Evolutionary conservation across 1,140 invertebrate genomes (phyloP).

Genomic region (Ylistrum balloti): DNA sequence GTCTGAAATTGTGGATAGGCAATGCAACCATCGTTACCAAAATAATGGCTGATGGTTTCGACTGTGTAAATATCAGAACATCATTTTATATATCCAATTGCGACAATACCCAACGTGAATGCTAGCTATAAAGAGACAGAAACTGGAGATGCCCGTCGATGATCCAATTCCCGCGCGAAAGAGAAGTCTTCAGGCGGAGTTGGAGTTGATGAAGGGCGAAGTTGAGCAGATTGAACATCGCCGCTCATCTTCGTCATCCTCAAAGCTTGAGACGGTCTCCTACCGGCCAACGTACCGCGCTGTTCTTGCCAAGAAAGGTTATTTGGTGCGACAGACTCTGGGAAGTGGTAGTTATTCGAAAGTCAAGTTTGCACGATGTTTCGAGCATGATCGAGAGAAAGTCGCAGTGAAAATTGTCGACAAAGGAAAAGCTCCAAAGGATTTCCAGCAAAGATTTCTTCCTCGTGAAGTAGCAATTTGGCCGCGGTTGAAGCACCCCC

Average conservation of each 20-base stretch:
- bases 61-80: neutral
- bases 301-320: constrained; percentile 76
- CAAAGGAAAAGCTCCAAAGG: constrained; percentile 87
- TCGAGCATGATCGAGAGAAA: constrained; percentile 74
- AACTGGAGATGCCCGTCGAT: constrained; percentile 68
- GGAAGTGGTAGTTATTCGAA: constrained; percentile 81
- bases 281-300: constrained; percentile 79
- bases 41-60: neutral
- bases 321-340: constrained; percentile 75
- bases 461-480: constrained; percentile 94
- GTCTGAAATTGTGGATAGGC: constrained; percentile 11
- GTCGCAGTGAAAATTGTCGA: constrained; percentile 96
- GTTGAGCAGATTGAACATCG: constrained; percentile 74
- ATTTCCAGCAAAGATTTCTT: constrained; percentile 94
- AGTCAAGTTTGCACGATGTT: constrained; percentile 78
- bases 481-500: constrained; percentile 92
- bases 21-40: constrained; percentile 33
- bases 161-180: constrained; percentile 53
- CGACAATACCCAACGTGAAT: constrained; percentile 59
- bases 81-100: neutral
- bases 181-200: constrained; percentile 66
- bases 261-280: constrained; percentile 67
- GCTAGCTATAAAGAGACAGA: constrained; percentile 72
- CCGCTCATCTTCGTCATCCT: constrained; percentile 62
- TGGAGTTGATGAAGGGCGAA: constrained; percentile 77